Base-by-base conservation (phyloP, 1,140 invertebrate genomes). In the Tetragonula clypearis region DNA sequence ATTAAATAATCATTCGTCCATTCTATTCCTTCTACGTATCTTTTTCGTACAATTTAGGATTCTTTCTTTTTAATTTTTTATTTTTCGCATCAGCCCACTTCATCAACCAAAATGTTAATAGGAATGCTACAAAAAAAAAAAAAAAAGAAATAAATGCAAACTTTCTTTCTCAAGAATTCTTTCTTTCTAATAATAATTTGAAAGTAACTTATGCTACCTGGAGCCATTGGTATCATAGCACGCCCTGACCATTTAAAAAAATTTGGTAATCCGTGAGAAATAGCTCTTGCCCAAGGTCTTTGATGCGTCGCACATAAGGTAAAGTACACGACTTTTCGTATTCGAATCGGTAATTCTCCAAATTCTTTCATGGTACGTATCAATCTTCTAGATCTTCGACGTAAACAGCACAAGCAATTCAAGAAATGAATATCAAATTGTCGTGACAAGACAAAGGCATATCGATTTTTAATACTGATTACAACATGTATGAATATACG, bases 11-110 rank as follows among this genome's bases (percentile, higher is more conserved):
- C 11, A 35, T 19, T 4, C 0, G 1, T 30, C 26, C 66, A 30
- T 68, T 68, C 8, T 5, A 21, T 35, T 21, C 17, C 3, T 53
- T 68, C 87, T 68, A 87, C n/a, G 72, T 65, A 74, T 91, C 86
- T 1, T 85, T 86, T 66, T 90, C 89, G 53, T 87, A 91, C 41
- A 89, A 77, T 49, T 78, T 86, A 9, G 89, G 86, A 84, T 92
- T 53, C 35, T 92, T 90, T 5, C 87, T 71, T 62, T 41, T 58
- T 21, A 9, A 58, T 79, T 58, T 76, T 55, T 73, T 78, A 58
- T 87, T 8, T 23, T 66, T 66, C 23, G 21, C 60, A 0, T 0
- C 6, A 15, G 72, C 30, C 84, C 78, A 86, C 62, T 49, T 65
- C 1, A 26, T 19, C 2, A 49, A 2, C 0, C 15, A 30, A 19